These are phyloP conservation scores for Metridium senile DNA, from an alignment of 92 coral and sea anemone species.

Conservation along the genomic window DNA sequence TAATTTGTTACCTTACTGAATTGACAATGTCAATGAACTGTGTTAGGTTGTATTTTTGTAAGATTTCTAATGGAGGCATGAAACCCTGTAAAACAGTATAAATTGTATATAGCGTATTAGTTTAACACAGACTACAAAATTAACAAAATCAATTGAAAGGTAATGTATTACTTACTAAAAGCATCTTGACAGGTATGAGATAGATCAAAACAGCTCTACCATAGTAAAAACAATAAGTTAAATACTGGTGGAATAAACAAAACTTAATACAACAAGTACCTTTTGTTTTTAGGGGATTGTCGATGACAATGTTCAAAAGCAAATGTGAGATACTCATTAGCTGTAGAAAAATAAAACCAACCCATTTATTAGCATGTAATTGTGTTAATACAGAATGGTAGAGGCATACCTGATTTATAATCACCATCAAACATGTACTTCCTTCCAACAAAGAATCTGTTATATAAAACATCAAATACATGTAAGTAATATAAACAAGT, in stretches of 20 bases:
- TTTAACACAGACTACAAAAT: not conserved
- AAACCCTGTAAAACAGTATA: constrained; percentile 70
- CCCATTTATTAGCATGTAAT: too few relatives aligned
- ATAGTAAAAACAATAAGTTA: not conserved
- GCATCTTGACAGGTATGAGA: constrained; percentile 97
- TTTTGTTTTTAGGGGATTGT: constrained; percentile 81
- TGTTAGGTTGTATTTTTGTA: constrained; percentile 84
- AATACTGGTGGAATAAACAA: too few relatives aligned
- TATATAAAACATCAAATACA: not conserved
- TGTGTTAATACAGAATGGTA: not conserved
- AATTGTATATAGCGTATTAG: not conserved
- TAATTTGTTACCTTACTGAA: constrained; percentile 77
- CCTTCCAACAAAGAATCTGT: constrained; percentile 94
- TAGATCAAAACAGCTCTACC: constrained; percentile 85
- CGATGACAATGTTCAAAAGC: constrained; percentile 88
- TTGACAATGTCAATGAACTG: constrained; percentile 88
- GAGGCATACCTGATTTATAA: constrained; percentile 80
- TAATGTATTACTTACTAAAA: constrained; percentile 67
- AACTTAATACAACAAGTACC: constrained; percentile 48
- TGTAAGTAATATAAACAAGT: not conserved
- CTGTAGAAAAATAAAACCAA: constrained; percentile 47
- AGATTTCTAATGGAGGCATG: constrained; percentile 71
- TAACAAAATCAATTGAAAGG: not conserved
- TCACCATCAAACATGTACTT: constrained; percentile 98
- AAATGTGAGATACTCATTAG: constrained; percentile 84